phyloP scores from a whole-genome alignment of 2,113 vertebrate species.

The Actenoides lindsayi region DNA sequence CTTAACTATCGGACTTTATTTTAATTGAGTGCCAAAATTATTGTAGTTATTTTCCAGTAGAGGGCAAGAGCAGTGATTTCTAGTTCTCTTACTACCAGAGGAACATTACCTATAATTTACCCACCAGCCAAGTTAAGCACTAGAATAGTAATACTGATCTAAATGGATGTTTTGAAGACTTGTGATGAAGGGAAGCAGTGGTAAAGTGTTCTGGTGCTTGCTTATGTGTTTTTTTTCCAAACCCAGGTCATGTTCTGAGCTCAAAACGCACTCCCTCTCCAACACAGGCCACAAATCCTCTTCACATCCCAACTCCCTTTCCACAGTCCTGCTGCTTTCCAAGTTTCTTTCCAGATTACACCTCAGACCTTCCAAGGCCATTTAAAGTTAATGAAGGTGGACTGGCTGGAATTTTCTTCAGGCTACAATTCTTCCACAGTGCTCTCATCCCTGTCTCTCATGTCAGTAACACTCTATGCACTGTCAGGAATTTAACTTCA shows the following conservation, averaged over 20 bases:
- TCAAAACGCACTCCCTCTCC: background rate
- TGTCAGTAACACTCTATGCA: slow-evolving; percentile 9
- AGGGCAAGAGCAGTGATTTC: background rate
- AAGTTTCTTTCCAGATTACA: background rate
- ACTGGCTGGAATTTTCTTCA: slow-evolving; percentile 38
- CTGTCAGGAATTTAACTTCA: background rate
- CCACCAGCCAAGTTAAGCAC: background rate
- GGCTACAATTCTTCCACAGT: slow-evolving; percentile 38
- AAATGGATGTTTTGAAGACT: background rate
- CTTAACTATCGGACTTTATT: background rate
- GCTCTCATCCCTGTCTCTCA: background rate
- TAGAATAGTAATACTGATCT: background rate
- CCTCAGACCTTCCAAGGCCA: slow-evolving; percentile 14
- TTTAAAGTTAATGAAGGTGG: slow-evolving; percentile 48
- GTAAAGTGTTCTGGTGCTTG: background rate
- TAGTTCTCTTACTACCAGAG: background rate
- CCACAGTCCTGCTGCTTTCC: background rate
- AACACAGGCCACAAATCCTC: accelerated
- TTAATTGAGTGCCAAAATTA: background rate
- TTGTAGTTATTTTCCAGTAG: background rate
- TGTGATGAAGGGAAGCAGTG: background rate
- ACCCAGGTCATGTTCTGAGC: background rate
- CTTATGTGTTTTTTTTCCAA: background rate
- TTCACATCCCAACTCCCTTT: background rate
- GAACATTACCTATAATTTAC: background rate